These are phyloP conservation scores for Argyresthia albistria DNA, from an alignment of 2,888 invertebrate species.

Conservation along the genomic window DNA sequence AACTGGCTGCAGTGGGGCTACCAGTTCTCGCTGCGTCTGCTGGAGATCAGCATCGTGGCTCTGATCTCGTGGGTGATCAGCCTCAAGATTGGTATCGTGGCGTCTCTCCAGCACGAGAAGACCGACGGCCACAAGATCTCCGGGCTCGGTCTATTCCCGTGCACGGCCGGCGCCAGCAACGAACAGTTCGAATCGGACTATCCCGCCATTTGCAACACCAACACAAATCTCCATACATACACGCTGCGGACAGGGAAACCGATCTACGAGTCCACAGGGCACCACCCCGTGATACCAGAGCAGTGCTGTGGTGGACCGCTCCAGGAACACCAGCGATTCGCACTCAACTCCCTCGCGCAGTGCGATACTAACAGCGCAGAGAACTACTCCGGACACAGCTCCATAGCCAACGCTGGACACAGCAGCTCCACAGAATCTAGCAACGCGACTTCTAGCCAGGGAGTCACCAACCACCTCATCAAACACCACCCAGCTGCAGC, in stretches of 20 bases:
- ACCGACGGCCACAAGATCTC: constrained; percentile 76
- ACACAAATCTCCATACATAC: constrained; percentile 88
- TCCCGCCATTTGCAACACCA: constrained; percentile 89
- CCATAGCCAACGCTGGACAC: constrained; percentile 67
- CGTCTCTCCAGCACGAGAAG: constrained; percentile 81
- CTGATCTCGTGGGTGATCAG: constrained; percentile 91
- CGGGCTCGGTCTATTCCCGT: constrained; percentile 85
- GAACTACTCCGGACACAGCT: constrained; percentile 75
- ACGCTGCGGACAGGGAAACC: constrained; percentile 84
- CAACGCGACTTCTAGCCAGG: constrained; percentile 64
- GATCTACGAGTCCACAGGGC: constrained; percentile 76
- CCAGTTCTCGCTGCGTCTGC: constrained; percentile 86
- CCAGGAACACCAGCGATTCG: constrained; percentile 59
- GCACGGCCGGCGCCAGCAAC: constrained; percentile 87
- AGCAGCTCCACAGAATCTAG: constrained; percentile 69
- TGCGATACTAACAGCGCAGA: constrained; percentile 76
- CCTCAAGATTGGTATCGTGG: constrained; percentile 70
- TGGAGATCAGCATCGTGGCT: constrained; percentile 91
- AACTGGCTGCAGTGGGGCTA: constrained; percentile 95
- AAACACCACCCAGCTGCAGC: constrained; percentile 59
- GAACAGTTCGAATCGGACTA: constrained; percentile 88
- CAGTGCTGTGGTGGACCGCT: constrained; percentile 56
- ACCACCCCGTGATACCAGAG: constrained; percentile 50
- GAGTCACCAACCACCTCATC: constrained; percentile 64
- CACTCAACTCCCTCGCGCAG: constrained; percentile 66